Evolutionary conservation across 1,140 invertebrate genomes (phyloP).

Genomic region (Lysiphlebus fabarum): DNA sequence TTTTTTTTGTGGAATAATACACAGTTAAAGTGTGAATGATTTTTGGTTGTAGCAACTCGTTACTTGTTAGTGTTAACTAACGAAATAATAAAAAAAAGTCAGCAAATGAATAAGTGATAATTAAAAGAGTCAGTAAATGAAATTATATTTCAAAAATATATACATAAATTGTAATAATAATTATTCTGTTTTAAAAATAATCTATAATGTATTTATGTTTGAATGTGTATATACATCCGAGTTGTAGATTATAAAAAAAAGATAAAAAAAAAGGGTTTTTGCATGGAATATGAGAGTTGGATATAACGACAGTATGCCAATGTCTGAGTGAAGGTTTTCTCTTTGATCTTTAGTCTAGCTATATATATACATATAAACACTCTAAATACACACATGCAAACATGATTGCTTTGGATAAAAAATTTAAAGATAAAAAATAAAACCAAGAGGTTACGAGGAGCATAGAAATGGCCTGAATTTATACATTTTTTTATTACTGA

Average conservation of each 20-base stretch:
- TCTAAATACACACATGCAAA: background rate
- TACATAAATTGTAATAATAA: background rate
- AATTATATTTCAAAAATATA: too few relatives aligned
- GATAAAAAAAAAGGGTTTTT: too few relatives aligned
- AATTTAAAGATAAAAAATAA: slow-evolving; percentile 1
- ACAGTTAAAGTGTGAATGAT: too few relatives aligned
- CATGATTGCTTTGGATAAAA: too few relatives aligned
- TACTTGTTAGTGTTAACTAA: slow-evolving; percentile 1
- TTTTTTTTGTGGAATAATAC: background rate
- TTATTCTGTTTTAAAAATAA: background rate
- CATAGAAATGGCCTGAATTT: slow-evolving; percentile 14
- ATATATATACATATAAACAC: slow-evolving; percentile 54
- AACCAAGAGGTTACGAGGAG: slow-evolving; percentile 2
- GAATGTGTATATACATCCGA: too few relatives aligned
- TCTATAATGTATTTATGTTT: too few relatives aligned
- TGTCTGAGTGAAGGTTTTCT: slow-evolving; percentile 47
- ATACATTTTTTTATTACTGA: background rate
- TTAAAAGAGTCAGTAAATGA: background rate
- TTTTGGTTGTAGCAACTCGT: background rate
- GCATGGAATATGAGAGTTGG: background rate
- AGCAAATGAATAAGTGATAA: slow-evolving; percentile 3
- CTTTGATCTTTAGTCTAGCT: slow-evolving; percentile 53
- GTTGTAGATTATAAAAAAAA: too few relatives aligned
- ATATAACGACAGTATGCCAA: slow-evolving; percentile 39
- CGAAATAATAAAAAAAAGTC: background rate